Evolutionary conservation across 2,888 invertebrate species (phyloP), one percentile per base, ranked within the genome.

Genomic region (Campopleginae sp.): DNA sequence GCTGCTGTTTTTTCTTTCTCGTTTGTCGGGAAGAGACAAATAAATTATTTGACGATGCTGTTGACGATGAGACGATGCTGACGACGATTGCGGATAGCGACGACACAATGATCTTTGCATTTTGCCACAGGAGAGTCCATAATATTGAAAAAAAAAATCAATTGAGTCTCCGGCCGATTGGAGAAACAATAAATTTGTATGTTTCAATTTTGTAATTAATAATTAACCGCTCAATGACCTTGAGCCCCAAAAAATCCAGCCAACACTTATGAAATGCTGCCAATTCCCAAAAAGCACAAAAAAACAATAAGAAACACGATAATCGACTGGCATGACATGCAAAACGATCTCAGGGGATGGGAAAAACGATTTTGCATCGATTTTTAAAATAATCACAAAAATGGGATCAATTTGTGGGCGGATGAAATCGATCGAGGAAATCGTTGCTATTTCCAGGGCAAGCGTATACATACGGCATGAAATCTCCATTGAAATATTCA

Each of bases 41-140:
- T 14, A 51, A 58, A 58, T 1, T 1, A 14, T 58, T 58, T 27
- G 4, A 12, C 27, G 14, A 27, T 27, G 14, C 14, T 14, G 5
- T 6, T 10, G 58, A 58, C 27, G 27, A 27, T 27, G 10, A 12
- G 66, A 74, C 65, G 42, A 74, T 38, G 31, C 2, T 63, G 75
- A 74, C 31, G 72, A 75, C 46, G 78, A 84, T 78, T 72, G 0
- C 14, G 51, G 23, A 19, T 31, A n/a, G 10, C 12, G 1, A 6
- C 31, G 1, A 17, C 19, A 17, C n/a, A 54, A 23, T 12, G 23
- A 54, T 51, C 23, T 48, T 71, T 71, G 31, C 19, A n/a, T 71
- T 1, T 38, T 71, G 14, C 38, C n/a, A 0, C 10, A 33, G 19
- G 12, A 2, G 10, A 12, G 23, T 23, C 5, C 2, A 23, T 1